Evolutionary conservation across 2,888 invertebrate species (phyloP), one percentile per base, ranked within the genome.

Genomic region (Cantharis rustica): DNA sequence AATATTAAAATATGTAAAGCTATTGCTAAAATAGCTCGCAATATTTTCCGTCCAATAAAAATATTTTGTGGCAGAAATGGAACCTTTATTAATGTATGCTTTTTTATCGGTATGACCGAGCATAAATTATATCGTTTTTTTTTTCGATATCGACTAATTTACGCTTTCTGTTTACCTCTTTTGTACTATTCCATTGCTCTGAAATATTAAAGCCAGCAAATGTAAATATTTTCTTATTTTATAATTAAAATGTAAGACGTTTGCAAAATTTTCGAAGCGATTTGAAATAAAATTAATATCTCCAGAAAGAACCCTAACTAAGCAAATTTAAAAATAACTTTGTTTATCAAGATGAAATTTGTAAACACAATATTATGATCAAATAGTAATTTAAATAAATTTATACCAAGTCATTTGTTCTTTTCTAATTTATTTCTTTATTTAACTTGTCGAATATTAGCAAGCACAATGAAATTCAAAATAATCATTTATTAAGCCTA

Each of bases 401-500:
- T 47, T 47, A 47, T 47, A n/a, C 13, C 47, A n/a, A 47, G 47
- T 63, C 63, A 63, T 63, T 63, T 63, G 16, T 20, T 63, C 15
- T 66, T 66, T 66, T n/a, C 64, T 16, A 66, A 16, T 66, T 66
- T 20, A 23, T 66, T 66, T 66, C 64, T 15, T 66, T 66, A 66
- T 66, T 15, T 20, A 66, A 66, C 20, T 66, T 66, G 13, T 23
- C 17, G 23, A 66, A 20, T 66, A 66, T 66, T 66, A 66, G 20
- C 64, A 23, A 66, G 47, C 47, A 66, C 64, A 66, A 66, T 66
- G 64, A 66, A 66, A 66, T 66, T 20, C 64, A 66, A 66, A 66
- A 66, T 66, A 66, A 20, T 66, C 64, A 66, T 66, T 66, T 66
- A 66, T 66, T 66, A 66, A 66, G 16, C 64, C 64, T 66, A 66